Base-by-base conservation (phyloP, 2,888 invertebrate species). In the Malachius bipustulatus region DNA sequence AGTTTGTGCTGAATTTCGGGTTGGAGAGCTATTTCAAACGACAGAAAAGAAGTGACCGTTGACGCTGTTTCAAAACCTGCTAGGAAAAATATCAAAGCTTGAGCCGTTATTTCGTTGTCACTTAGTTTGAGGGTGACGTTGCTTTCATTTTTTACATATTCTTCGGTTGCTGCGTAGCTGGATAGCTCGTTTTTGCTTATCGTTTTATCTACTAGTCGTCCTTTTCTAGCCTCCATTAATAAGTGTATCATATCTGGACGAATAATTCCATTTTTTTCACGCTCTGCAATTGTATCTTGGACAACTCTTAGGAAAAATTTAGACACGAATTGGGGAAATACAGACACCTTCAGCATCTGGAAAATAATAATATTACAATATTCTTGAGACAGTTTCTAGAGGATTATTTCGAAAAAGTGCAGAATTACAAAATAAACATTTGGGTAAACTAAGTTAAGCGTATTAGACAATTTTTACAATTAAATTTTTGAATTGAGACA, bases 191-290 rank as follows among this genome's bases (percentile, higher is more conserved):
- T n/a, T 19, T 19, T 19, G 6, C n/a, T 6, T n/a, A 8, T 6
- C 6, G 24, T 8, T 6, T 19, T n/a, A 19, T 6, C 24, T 6
- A n/a, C 43, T 9, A 46, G 30, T 34, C 36, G 30, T 11, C 63
- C 63, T 52, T 62, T 63, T 33, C 62, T 64, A 8, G 69, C 65
- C 45, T 70, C 66, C 59, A 70, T 62, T 1, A 71, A 51, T 4
- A 71, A 45, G 28, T 71, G 64, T 13, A 71, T 67, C 65, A 71
- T 67, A 34, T 50, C 49, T 3, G 44, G 46, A 15, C 49, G 34
- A 14, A 44, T 30, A 26, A 48, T 45, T 13, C 38, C 36, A 26
- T 43, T 30, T 16, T 40, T 32, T 34, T 47, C 40, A 31, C 50
- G 31, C 2, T 13, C 26, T 4, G 32, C 16, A 13, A 50, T 42